Base-by-base conservation (phyloP, 64 coral and sea anemone genomes). In the Montipora sp. region DNA sequence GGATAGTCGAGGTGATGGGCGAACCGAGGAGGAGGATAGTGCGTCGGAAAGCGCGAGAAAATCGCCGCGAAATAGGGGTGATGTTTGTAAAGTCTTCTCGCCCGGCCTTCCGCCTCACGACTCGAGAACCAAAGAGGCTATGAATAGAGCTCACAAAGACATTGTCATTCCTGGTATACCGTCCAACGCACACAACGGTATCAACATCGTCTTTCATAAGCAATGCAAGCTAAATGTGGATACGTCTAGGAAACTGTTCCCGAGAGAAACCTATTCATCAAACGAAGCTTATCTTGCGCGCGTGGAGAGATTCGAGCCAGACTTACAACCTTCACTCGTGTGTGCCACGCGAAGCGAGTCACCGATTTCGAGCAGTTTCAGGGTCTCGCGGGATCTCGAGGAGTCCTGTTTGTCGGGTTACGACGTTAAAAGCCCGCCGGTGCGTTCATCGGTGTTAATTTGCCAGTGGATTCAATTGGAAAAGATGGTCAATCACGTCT, bases 161-260 rank as follows among this genome's bases (percentile, higher is more conserved):
- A 70, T 72, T 63, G 75, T 93, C 5, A 93, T 88, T 9, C 91
- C 91, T 5, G 77, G 91, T 6, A 72, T 93, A 49, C 84, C 91
- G 47, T 77, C 59, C 27, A 80, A 73, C 46, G 71, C 91, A 14
- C 83, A 93, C 60, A 93, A 88, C 23, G 91, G 83, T 22, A 93
- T 93, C n/a, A 88, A 93, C 48, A 86, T 93, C 9, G 91, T 93
- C 18, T 93, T 93, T 80, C 91, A 87, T n/a, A 93, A 93, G 48
- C 83, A 93, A 12, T 72, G 78, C 44, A 93, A 87, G 48, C 75
- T 79, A 14, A 71, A 65, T 44, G 51, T 89, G 87, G 72, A 78
- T 48, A 43, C 66, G 50, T 8, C 82, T 51, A 73, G 87, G 19
- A 78, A 77, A 77, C 18, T 78, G 13, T 78, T 77, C 7, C 9